phyloP scores from a whole-genome alignment of 2,888 invertebrate species.

The Arge pagana region DNA sequence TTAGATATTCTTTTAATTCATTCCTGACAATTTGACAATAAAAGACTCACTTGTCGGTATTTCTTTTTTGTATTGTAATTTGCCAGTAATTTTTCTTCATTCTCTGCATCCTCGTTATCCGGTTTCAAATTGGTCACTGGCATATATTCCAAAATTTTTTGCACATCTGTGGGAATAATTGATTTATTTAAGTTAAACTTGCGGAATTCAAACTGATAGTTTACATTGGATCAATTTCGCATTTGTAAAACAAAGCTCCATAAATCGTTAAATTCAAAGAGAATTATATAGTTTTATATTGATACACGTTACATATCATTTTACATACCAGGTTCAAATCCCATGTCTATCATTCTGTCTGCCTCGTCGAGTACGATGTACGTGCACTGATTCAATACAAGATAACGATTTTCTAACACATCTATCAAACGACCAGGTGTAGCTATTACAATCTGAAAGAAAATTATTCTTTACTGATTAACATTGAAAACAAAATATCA shows the following conservation, averaged over 20 bases:
- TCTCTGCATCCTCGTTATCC: slow-evolving; percentile 97
- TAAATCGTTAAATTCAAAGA: no score
- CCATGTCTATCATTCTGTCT: slow-evolving; percentile 99
- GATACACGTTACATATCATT: no score
- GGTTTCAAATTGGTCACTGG: slow-evolving; percentile 98
- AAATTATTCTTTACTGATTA: slow-evolving; percentile 3
- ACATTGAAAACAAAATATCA: neutral
- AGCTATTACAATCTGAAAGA: slow-evolving; percentile 88
- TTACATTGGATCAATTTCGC: slow-evolving; percentile 3
- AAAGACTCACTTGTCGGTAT: slow-evolving; percentile 81
- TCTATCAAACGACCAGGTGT: slow-evolving; percentile 99
- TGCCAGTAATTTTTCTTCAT: slow-evolving; percentile 84
- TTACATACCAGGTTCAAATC: slow-evolving; percentile 83
- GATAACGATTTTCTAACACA: slow-evolving; percentile 95
- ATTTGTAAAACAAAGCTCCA: slow-evolving; percentile 2
- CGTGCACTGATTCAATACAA: slow-evolving; percentile 96
- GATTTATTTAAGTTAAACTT: neutral
- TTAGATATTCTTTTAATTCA: no score
- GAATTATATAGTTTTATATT: no score
- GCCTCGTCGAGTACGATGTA: slow-evolving; percentile 97
- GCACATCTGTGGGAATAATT: slow-evolving; percentile 69
- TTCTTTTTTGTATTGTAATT: slow-evolving; percentile 97
- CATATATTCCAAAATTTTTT: slow-evolving; percentile 96
- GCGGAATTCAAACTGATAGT: neutral
- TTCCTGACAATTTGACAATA: no score